Evolutionary conservation across 2,888 invertebrate genomes (phyloP).

Genomic region (Amphipyra tragopoginis): DNA sequence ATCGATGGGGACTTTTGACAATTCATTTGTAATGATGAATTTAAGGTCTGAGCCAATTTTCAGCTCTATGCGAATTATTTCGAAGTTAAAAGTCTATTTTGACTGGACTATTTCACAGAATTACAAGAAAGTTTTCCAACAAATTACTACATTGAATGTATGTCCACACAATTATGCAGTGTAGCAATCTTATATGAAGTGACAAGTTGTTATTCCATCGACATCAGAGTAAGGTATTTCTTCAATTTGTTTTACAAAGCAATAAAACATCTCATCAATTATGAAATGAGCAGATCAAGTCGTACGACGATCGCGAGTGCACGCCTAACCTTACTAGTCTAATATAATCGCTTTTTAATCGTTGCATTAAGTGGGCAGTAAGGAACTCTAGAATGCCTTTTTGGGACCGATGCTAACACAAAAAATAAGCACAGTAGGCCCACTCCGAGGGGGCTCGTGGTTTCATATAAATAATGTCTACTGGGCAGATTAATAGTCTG

Average conservation of each 20-base stretch:
- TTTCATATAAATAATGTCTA: not conserved
- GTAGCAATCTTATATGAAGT: not conserved
- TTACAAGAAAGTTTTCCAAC: too few species aligned
- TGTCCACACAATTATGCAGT: too few species aligned
- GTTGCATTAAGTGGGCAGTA: slow-evolving; percentile 39
- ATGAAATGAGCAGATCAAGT: slow-evolving; percentile 48
- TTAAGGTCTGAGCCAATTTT: too few species aligned
- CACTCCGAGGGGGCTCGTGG: slow-evolving; percentile 14
- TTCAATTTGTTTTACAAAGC: slow-evolving; percentile 4
- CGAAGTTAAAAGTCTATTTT: too few species aligned
- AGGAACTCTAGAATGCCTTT: slow-evolving; percentile 46
- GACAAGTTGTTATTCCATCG: not conserved
- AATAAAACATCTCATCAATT: slow-evolving; percentile 44
- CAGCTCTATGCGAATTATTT: too few species aligned
- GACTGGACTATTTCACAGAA: too few species aligned
- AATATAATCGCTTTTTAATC: slow-evolving; percentile 59
- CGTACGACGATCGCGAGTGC: slow-evolving; percentile 23
- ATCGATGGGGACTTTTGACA: too few species aligned
- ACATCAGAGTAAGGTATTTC: not conserved
- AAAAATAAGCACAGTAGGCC: slow-evolving; percentile 18
- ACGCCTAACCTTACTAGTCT: slow-evolving; percentile 39
- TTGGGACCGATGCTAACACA: slow-evolving; percentile 18
- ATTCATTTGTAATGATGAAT: too few species aligned
- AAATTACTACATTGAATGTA: too few species aligned
- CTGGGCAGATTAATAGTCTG: too few species aligned